Base-by-base conservation (phyloP, 2,797 vertebrate species). In the Anguilla anguilla region DNA sequence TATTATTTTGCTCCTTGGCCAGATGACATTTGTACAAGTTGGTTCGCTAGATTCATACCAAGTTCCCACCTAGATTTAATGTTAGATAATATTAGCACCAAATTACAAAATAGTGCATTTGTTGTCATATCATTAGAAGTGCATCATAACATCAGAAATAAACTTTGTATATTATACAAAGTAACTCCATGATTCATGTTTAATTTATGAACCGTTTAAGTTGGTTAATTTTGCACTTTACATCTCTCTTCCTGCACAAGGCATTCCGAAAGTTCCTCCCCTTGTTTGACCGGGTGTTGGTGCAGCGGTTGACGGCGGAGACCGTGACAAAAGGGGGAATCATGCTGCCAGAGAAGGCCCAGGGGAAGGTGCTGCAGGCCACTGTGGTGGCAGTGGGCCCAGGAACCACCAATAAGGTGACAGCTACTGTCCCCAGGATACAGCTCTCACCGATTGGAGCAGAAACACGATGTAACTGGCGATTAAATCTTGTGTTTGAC, bases 271-370 rank as follows among this genome's bases (percentile, higher is more conserved):
- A 97, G 15, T 99, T 99, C 93, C 96, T 99, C 6, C 99, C 99
- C 0, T 93, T 99, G 92, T 98, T 99, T 61, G 98, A 99, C 93
- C 97, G 98, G 0, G 97, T 99, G 0, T 94, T 99, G 94, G 98
- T 99, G 90, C 98, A 99, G 93, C 96, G 98, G n/a, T 90, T 97
- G 25, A 95, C 94, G 0, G 97, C 98, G 0, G 98, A 99, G 93
- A 97, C 97, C 0, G 97, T 99, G 77, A 97, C 98, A 0, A 99
- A 98, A 91, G 98, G 99, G 28, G 98, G 98, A 89, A 99, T 99
- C 92, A 99, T 99, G 98, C 96, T 99, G 92, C 99, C 98, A 49
- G 99, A 99, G 94, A 99, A 99, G 93, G 94, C 98, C 46, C 98
- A 99, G 90, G 97, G 97, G 69, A 99, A 99, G 91, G 98, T 99